phyloP scores from a whole-genome alignment of 2,113 vertebrate species.

The Prunella himalayana region DNA sequence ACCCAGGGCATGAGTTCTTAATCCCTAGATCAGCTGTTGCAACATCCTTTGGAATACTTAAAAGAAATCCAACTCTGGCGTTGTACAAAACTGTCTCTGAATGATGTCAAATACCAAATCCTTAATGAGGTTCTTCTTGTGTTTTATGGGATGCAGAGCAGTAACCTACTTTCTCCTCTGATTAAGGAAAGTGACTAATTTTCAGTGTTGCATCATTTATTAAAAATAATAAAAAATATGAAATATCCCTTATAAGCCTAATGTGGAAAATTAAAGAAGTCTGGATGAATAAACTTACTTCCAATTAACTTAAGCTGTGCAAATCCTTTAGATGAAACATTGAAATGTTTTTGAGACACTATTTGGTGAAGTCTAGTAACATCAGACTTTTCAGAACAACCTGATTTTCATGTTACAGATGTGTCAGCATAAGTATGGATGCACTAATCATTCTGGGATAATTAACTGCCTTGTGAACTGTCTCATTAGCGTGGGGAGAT shows the following conservation, averaged over 20 bases:
- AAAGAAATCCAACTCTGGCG: background rate
- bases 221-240: background rate
- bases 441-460: constrained; percentile 14
- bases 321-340: constrained; percentile 23
- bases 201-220: constrained; percentile 25
- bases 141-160: background rate
- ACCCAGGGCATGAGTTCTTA: background rate
- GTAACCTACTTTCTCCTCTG: constrained; percentile 61
- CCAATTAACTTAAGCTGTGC: constrained; percentile 37
- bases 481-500: constrained; percentile 48
- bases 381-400: constrained; percentile 28
- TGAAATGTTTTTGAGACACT: constrained; percentile 49
- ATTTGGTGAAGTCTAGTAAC: constrained; percentile 45
- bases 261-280: constrained; percentile 42
- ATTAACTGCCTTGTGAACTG: constrained; percentile 63
- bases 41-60: background rate
- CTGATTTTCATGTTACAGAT: constrained; percentile 49
- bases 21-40: background rate
- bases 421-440: constrained; percentile 20
- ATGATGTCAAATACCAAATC: background rate
- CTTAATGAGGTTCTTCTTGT: background rate
- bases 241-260: constrained; percentile 3
- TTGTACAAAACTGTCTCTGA: background rate
- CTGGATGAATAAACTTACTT: constrained; percentile 54
- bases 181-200: constrained; percentile 36